These are phyloP conservation scores for Eupelmus urozonus DNA, from an alignment of 2,888 invertebrate genomes.

Conservation along the genomic window DNA sequence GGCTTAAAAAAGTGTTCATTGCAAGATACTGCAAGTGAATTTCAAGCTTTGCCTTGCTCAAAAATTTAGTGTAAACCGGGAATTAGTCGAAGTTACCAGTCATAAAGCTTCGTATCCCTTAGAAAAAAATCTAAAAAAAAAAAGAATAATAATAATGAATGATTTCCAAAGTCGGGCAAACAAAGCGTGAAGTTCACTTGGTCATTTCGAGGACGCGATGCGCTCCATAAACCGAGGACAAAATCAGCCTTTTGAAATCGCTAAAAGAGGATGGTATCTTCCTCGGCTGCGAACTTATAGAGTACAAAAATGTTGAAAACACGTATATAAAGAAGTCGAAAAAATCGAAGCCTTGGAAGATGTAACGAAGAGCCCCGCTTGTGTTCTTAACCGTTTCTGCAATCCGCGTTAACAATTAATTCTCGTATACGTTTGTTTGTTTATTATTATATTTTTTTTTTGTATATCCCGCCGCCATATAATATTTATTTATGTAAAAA, in stretches of 20 bases:
- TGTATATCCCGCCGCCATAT: constrained; percentile 62
- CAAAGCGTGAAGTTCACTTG: background rate
- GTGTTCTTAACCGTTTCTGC: constrained; percentile 56
- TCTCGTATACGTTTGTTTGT: constrained; percentile 15
- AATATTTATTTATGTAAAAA: constrained; percentile 58
- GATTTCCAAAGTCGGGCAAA: constrained; percentile 31
- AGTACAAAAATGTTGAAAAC: constrained; percentile 44
- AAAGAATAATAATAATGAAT: too few relatives aligned
- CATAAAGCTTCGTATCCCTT: constrained; percentile 32
- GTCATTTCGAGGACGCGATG: background rate
- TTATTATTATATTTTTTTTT: constrained; percentile 3
- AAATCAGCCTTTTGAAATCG: background rate
- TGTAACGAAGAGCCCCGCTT: constrained; percentile 54
- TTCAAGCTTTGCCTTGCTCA: constrained; percentile 6
- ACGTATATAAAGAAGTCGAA: constrained; percentile 7
- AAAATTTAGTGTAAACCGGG: background rate
- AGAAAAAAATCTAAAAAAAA: background rate
- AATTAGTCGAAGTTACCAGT: constrained; percentile 34
- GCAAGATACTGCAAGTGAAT: constrained; percentile 8
- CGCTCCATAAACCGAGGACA: background rate
- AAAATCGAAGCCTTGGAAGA: constrained; percentile 60
- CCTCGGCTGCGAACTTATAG: constrained; percentile 33
- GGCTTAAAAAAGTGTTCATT: constrained; percentile 10
- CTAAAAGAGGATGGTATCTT: constrained; percentile 1
- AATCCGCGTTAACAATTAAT: constrained; percentile 29